A percentile compares a stretch with the other conserved stretches of the same genome.
These are phyloP conservation scores for Drosophila phalerata DNA, from an alignment of 2,888 invertebrate species.

Conservation along the genomic window DNA sequence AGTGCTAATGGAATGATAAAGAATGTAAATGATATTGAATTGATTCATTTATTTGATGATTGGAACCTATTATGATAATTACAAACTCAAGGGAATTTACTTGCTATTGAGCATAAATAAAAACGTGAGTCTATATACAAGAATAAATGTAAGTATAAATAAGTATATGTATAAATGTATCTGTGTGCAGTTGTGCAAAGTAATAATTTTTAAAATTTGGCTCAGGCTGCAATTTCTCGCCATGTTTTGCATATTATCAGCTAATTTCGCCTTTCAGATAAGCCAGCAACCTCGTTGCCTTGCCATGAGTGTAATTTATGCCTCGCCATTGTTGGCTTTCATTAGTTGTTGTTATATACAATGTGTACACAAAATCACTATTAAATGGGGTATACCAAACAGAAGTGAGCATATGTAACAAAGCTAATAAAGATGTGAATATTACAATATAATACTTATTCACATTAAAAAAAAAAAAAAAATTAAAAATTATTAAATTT, in stretches of 20 bases:
- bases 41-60: not conserved
- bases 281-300: slow-evolving; percentile 72
- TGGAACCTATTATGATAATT: too few species aligned
- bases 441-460: not conserved
- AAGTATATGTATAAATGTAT: slow-evolving; percentile 3
- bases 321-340: slow-evolving; percentile 62
- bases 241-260: slow-evolving; percentile 81
- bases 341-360: slow-evolving; percentile 37
- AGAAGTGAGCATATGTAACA: not conserved
- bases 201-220: slow-evolving; percentile 78
- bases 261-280: slow-evolving; percentile 78
- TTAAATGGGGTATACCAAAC: slow-evolving; percentile 13
- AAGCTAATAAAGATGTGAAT: not conserved
- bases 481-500: too few species aligned
- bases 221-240: slow-evolving; percentile 73
- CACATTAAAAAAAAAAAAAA: too few species aligned
- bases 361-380: slow-evolving; percentile 1
- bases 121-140: slow-evolving; percentile 1
- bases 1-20: slow-evolving; percentile 13
- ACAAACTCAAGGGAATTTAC: not conserved
- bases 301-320: slow-evolving; percentile 78
- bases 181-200: slow-evolving; percentile 64
- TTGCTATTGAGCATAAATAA: not conserved
- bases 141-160: not conserved
- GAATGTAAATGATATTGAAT: slow-evolving; percentile 17